Evolutionary conservation across 2,797 vertebrate species (phyloP).

Genomic region (Poeciliopsis infans): DNA sequence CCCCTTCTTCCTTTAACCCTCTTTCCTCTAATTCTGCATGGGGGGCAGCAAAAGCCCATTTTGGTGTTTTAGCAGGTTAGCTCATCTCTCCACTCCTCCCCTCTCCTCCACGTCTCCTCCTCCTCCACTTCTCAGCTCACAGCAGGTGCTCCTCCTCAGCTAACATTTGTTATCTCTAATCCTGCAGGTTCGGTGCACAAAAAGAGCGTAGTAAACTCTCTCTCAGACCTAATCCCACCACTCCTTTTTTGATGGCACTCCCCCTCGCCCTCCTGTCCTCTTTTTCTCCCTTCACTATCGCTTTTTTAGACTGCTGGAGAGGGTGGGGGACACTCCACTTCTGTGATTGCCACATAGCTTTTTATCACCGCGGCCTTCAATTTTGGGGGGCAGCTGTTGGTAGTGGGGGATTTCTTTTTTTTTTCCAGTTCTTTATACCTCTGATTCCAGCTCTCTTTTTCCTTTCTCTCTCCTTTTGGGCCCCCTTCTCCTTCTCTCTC

Average conservation of each 20-base stretch:
- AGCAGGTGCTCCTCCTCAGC: conserved; percentile 78
- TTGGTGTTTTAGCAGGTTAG: conserved; percentile 73
- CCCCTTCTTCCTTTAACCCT: conserved; percentile 27
- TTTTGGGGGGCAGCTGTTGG: conserved; percentile 74
- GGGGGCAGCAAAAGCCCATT: conserved; percentile 72
- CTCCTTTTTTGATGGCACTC: conserved; percentile 75
- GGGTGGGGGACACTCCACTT: conserved; percentile 61
- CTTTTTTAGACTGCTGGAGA: conserved; percentile 62
- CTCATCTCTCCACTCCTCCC: conserved; percentile 43
- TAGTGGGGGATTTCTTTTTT: conserved; percentile 47
- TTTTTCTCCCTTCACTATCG: conserved; percentile 71
- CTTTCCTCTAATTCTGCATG: conserved; percentile 61
- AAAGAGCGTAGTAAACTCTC: conserved; percentile 83
- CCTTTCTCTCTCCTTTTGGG: conserved; percentile 41
- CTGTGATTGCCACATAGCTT: conserved; percentile 79
- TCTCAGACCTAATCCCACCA: conserved; percentile 80
- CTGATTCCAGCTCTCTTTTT: conserved; percentile 58
- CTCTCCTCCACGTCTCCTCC: conserved; percentile 24
- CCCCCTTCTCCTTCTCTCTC: conserved; percentile 52
- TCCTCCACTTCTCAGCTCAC: conserved; percentile 67
- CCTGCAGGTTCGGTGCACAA: conserved; percentile 82
- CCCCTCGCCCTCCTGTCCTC: conserved; percentile 67
- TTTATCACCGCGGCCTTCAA: conserved; percentile 75
- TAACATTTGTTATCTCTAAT: conserved; percentile 85
- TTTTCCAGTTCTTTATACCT: conserved; percentile 61